Percentiles rank a stretch among this genome's conserved stretches.
Conservation (phyloP, 2,888 invertebrate species). For the Calameuta filiformis region DNA sequence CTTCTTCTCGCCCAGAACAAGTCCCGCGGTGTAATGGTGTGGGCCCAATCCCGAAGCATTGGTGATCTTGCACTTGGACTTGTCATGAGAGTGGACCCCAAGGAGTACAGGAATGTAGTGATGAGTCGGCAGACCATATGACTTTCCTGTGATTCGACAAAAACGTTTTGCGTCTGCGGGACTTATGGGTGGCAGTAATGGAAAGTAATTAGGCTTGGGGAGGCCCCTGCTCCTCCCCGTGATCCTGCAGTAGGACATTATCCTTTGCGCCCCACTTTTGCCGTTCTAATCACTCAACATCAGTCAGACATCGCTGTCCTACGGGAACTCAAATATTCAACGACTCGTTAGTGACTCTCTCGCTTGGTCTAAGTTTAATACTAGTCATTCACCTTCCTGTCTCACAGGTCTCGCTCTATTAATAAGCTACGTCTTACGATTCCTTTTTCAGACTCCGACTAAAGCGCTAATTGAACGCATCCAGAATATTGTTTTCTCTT, state of each 20-base stretch:
- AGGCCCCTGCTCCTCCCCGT: conserved; percentile 83
- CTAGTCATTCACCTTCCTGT: conserved; percentile 23
- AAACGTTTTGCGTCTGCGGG: conserved; percentile 85
- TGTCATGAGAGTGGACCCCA: conserved; percentile 62
- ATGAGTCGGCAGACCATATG: conserved; percentile 78
- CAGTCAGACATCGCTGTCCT: neutral
- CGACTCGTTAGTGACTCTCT: conserved; percentile 9
- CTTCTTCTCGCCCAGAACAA: conserved; percentile 74
- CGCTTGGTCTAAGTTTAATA: conserved; percentile 23
- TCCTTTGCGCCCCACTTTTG: neutral
- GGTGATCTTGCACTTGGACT: conserved; percentile 75
- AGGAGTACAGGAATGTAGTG: conserved; percentile 84
- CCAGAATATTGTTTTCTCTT: neutral
- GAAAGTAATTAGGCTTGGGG: conserved; percentile 86
- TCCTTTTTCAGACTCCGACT: neutral
- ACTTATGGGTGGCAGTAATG: conserved; percentile 82
- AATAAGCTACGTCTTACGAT: conserved; percentile 14
- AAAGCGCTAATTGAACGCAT: neutral
- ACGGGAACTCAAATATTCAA: neutral
- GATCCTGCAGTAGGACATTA: conserved; percentile 82
- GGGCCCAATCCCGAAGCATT: conserved; percentile 73
- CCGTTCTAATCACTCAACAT: neutral
- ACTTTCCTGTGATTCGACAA: conserved; percentile 83
- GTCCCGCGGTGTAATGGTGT: conserved; percentile 71
- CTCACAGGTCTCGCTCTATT: conserved; percentile 21